phyloP scores from a whole-genome alignment of 2,113 vertebrate genomes.

The Martes martes region DNA sequence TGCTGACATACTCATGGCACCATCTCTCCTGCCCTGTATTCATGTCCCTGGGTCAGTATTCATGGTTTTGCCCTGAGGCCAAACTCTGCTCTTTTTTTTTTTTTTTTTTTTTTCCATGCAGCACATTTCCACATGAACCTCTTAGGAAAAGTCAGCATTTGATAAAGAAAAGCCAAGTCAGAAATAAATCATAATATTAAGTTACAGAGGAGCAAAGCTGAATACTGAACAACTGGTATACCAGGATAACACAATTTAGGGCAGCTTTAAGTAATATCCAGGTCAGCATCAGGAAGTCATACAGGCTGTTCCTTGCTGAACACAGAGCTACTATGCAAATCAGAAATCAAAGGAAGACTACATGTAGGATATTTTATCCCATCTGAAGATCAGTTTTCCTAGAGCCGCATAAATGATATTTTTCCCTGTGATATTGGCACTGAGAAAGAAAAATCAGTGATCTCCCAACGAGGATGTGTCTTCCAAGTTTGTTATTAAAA shows the following conservation, averaged over 20 bases:
- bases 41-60: background rate
- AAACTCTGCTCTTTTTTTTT: constrained; percentile 48
- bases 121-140: constrained; percentile 78
- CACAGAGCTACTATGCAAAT: constrained; percentile 47
- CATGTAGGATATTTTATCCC: constrained; percentile 24
- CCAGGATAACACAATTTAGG: constrained; percentile 71
- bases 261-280: constrained; percentile 62
- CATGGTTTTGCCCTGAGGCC: constrained; percentile 45
- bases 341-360: constrained; percentile 46
- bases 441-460: background rate
- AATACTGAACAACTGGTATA: constrained; percentile 73
- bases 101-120: constrained; percentile 16
- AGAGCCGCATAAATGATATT: background rate
- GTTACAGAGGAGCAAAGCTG: constrained; percentile 71
- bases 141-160: constrained; percentile 70
- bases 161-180: constrained; percentile 77
- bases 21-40: background rate
- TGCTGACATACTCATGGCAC: rapidly evolving
- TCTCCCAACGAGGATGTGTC: background rate
- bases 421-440: background rate
- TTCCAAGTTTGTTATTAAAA: background rate
- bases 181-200: constrained; percentile 78
- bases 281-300: constrained; percentile 52
- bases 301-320: constrained; percentile 42
- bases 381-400: background rate